Percentiles rank a stretch among this genome's conserved stretches.
Conservation (phyloP, 2,797 vertebrate species). For the Staurois parvus region DNA sequence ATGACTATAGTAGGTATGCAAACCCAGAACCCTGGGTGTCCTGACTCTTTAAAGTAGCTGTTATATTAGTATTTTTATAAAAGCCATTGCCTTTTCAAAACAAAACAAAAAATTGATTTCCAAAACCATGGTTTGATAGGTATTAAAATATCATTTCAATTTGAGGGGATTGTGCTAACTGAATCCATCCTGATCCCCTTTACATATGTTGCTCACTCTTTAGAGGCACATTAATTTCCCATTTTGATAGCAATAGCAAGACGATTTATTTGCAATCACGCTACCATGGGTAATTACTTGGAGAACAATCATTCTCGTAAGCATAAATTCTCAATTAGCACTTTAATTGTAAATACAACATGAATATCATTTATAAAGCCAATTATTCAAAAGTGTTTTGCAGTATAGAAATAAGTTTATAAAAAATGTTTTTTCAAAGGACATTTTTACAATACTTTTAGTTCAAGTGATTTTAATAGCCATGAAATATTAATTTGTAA, state of each 20-base stretch:
- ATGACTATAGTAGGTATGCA: too few species aligned
- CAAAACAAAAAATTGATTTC: too few species aligned
- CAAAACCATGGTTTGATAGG: neutral
- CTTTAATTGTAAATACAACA: conserved; percentile 42
- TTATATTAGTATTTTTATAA: too few species aligned
- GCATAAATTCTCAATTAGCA: conserved; percentile 36
- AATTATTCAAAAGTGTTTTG: conserved; percentile 31
- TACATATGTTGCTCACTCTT: neutral
- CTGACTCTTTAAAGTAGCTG: too few species aligned
- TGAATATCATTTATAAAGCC: conserved; percentile 24
- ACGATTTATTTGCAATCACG: conserved; percentile 26
- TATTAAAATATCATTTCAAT: neutral
- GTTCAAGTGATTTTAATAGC: conserved; percentile 9
- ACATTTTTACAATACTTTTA: conserved; percentile 34
- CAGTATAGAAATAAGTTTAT: neutral
- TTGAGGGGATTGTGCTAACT: neutral
- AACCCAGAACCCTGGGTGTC: too few species aligned
- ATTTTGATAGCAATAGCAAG: neutral
- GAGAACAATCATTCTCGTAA: conserved; percentile 19
- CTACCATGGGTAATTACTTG: conserved; percentile 41
- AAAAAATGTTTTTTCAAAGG: conserved; percentile 21
- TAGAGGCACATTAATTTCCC: conserved; percentile 14
- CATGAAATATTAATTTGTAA: neutral
- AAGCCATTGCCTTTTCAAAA: too few species aligned
- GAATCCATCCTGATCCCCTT: neutral